phyloP scores from a whole-genome alignment of 2,113 vertebrate genomes.

The Dicerorhinus sumatrensis region DNA sequence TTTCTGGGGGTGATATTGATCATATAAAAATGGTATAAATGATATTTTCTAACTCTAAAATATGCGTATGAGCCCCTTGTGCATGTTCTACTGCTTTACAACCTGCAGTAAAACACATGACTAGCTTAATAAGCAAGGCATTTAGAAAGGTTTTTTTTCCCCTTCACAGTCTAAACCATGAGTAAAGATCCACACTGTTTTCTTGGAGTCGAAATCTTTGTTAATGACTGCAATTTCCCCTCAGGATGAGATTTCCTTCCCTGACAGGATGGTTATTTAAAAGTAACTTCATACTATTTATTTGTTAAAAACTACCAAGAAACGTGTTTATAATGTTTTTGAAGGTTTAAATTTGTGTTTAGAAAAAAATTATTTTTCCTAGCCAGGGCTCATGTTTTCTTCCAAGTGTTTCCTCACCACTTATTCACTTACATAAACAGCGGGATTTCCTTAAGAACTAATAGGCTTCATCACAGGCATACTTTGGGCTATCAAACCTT shows the following conservation, averaged over 20 bases:
- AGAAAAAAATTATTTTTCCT: slow-evolving; percentile 16
- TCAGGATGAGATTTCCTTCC: slow-evolving; percentile 70
- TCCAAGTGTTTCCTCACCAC: neutral
- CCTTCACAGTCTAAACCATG: slow-evolving; percentile 53
- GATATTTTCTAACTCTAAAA: slow-evolving; percentile 86
- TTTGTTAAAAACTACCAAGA: slow-evolving; percentile 1
- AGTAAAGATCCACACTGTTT: slow-evolving; percentile 71
- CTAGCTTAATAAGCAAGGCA: slow-evolving; percentile 86
- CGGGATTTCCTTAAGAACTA: neutral
- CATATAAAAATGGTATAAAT: slow-evolving; percentile 87
- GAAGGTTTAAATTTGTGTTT: slow-evolving; percentile 51
- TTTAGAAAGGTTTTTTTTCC: slow-evolving; percentile 76
- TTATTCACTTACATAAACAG: neutral
- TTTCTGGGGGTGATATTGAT: slow-evolving; percentile 84
- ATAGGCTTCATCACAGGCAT: neutral
- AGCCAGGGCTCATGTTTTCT: neutral
- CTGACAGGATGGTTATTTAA: neutral
- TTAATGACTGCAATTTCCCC: slow-evolving; percentile 65
- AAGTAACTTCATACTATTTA: neutral
- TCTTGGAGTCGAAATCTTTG: slow-evolving; percentile 66
- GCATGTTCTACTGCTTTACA: slow-evolving; percentile 85
- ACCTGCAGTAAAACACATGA: slow-evolving; percentile 83
- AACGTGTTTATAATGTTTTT: neutral
- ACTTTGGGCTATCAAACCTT: neutral
- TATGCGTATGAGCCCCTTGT: slow-evolving; percentile 87